Base-by-base conservation (phyloP, 2,113 vertebrate species). In the Phyllopteryx taeniolatus region DNA sequence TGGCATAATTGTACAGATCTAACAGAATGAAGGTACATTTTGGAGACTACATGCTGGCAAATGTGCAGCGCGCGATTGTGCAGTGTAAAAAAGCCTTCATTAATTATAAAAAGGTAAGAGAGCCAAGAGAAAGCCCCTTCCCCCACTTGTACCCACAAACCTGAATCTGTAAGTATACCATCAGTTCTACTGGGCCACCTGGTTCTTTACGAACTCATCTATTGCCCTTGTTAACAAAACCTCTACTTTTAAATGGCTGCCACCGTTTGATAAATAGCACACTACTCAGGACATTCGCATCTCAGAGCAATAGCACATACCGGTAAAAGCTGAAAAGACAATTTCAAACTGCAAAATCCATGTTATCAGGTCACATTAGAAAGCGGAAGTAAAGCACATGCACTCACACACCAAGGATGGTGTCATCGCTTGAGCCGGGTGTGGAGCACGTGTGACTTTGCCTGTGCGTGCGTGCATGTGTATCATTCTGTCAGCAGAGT, bases 91-190 rank as follows among this genome's bases (percentile, higher is more conserved):
- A 76, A 76, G n/a, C 35, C 33, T 43, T 69, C 71, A 84, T 85
- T 68, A 83, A 87, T 80, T 73, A 85, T 80, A 71, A 72, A 74
- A 77, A 80, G 82, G 61, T 62, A 20, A 80, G 67, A 60, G 46
- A 63, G 17, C 43, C 60, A 70, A 63, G 66, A 67, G 22, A 61
- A 27, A 3, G 35, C 19, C 39, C 56, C 73, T 51, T 72, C 74
- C 73, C 72, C 64, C 72, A 65, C 59, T 43, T 35, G 47, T 33
- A 73, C 46, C 47, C 66, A 44, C 9, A 70, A 56, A 79, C 27
- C 42, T 22, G 79, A 15, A 78, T 76, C 74, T 71, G 77, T 17
- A 53, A 66, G 69, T 51, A 75, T 71, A 71, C 8, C 42, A 73
- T 81, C 65, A 47, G 66, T 22, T 53, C 43, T 31, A n/a, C 68